Evolutionary conservation across 1,140 invertebrate genomes (phyloP).

Genomic region (Penaeus vannamei): DNA sequence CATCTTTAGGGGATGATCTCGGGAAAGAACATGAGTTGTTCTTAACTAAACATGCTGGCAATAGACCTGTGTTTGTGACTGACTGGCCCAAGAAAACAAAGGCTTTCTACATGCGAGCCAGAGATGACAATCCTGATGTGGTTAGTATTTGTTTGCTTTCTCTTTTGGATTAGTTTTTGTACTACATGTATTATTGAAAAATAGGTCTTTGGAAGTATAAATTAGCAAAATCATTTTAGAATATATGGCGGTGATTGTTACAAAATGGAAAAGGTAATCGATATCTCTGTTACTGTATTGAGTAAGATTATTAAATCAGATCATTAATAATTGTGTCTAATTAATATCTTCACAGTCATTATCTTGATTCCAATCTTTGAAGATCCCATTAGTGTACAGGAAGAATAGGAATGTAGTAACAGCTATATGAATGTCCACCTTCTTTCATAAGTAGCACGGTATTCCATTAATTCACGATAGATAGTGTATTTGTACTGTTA

Average conservation of each 20-base stretch:
- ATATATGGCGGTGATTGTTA: no score
- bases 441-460: background rate
- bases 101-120: conserved; percentile 94
- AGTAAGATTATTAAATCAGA: no score
- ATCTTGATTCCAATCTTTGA: no score
- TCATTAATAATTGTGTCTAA: no score
- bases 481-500: background rate
- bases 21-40: conserved; percentile 92
- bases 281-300: no score
- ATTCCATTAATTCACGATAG: background rate
- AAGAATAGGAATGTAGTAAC: no score
- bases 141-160: background rate
- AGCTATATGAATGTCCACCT: no score
- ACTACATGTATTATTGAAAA: background rate
- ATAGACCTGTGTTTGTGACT: conserved; percentile 88
- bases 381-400: no score
- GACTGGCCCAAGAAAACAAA: conserved; percentile 90
- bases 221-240: no score
- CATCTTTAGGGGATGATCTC: conserved; percentile 77
- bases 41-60: conserved; percentile 82
- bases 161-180: background rate
- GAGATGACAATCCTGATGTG: conserved; percentile 74
- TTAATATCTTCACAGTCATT: no score
- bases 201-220: background rate
- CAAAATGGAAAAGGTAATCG: no score